Conservation (phyloP, 2,797 vertebrate genomes). For the Denticeps clupeoides region DNA sequence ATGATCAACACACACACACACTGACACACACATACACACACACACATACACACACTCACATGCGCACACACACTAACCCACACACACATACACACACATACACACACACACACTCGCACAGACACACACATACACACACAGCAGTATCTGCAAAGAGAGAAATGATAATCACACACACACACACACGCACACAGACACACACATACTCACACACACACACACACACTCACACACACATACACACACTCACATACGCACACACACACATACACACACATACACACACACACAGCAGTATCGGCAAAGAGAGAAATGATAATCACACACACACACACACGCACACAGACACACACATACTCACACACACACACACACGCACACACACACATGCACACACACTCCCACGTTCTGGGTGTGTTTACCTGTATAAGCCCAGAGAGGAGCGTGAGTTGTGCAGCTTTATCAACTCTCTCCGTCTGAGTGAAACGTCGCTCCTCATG, state of each 20-base stretch:
- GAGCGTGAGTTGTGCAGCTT: slow-evolving; percentile 69
- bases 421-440: slow-evolving; percentile 80
- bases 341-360: too few relatives aligned
- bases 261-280: too few relatives aligned
- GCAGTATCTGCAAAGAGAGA: not conserved
- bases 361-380: too few relatives aligned
- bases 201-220: not conserved
- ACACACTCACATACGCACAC: not conserved
- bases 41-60: not conserved
- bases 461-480: slow-evolving; percentile 58
- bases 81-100: too few relatives aligned
- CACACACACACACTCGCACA: not conserved
- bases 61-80: not conserved
- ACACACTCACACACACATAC: not conserved
- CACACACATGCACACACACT: slow-evolving; percentile 5
- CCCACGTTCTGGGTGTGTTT: too few relatives aligned
- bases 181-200: too few relatives aligned
- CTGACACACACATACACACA: too few relatives aligned
- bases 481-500: slow-evolving; percentile 32
- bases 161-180: not conserved
- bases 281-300: not conserved
- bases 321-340: not conserved
- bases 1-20: not conserved
- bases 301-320: not conserved
- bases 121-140: not conserved